Conservation (phyloP, 2,113 vertebrate species). For the Bettongia penicillata region DNA sequence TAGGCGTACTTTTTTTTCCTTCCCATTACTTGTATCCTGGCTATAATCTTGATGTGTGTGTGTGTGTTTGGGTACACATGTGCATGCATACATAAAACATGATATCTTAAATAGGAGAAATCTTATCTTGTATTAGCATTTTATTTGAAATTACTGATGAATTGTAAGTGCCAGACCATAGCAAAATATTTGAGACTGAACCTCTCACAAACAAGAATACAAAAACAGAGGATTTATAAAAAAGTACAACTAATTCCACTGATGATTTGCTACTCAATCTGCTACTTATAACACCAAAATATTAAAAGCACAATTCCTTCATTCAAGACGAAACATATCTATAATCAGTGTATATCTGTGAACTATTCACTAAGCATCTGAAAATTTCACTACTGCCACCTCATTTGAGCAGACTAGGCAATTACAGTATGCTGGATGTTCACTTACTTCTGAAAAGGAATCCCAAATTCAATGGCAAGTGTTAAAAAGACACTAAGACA, state of each 20-base stretch:
- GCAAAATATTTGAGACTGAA: conserved; percentile 8
- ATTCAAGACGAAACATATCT: background rate
- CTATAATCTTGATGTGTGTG: background rate
- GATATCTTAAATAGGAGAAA: background rate
- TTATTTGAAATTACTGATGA: background rate
- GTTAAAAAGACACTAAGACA: background rate
- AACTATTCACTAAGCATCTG: background rate
- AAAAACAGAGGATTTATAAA: background rate
- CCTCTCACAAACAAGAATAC: background rate
- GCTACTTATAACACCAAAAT: background rate
- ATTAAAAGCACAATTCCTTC: background rate
- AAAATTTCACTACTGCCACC: background rate
- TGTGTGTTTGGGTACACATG: background rate
- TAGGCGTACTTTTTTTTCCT: background rate
- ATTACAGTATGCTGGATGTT: background rate
- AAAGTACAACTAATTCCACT: background rate
- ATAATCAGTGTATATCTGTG: background rate
- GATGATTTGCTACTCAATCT: background rate
- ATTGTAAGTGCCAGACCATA: background rate
- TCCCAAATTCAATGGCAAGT: background rate
- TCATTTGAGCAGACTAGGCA: background rate
- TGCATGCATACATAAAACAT: background rate
- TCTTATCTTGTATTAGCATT: background rate
- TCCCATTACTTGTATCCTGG: background rate
- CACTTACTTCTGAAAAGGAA: background rate